A percentile compares a stretch with the other conserved stretches of the same genome.
These are phyloP conservation scores for Sus cebifrons DNA, from an alignment of 2,797 vertebrate genomes.

Conservation along the genomic window DNA sequence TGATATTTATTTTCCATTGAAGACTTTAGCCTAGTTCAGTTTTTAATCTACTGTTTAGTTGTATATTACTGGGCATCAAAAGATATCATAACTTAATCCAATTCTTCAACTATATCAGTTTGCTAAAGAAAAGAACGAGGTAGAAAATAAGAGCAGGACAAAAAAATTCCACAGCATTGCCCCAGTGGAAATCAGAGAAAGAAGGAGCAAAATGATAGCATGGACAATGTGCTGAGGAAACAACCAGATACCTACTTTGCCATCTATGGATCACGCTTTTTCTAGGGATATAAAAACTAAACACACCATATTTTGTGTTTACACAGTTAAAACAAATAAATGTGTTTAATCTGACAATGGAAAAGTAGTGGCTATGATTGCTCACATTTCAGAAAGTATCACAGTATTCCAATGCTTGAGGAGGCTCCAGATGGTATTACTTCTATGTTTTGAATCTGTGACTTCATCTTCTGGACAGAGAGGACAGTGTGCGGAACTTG, in stretches of 20 bases:
- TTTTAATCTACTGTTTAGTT: neutral
- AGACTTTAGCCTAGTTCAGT: neutral
- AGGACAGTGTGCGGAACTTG: neutral
- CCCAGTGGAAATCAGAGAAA: neutral
- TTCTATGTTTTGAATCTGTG: neutral
- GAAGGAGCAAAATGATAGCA: neutral
- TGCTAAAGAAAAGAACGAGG: constrained; percentile 12
- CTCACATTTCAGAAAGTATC: constrained; percentile 10
- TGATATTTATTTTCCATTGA: neutral
- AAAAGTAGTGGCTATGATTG: neutral
- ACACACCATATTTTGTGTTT: neutral
- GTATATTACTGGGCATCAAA: neutral
- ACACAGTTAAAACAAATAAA: constrained; percentile 21
- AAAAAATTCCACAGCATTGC: neutral
- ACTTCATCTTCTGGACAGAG: neutral
- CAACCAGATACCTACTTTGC: neutral
- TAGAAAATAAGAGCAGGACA: neutral
- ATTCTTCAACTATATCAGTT: neutral
- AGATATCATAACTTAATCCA: neutral
- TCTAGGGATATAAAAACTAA: neutral
- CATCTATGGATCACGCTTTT: neutral
- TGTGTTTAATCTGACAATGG: neutral
- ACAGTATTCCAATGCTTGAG: neutral
- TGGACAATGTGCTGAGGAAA: neutral
- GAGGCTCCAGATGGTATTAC: neutral